Base-by-base conservation (phyloP, 2,797 vertebrate genomes). In the Triplophysa yarkandensis region DNA sequence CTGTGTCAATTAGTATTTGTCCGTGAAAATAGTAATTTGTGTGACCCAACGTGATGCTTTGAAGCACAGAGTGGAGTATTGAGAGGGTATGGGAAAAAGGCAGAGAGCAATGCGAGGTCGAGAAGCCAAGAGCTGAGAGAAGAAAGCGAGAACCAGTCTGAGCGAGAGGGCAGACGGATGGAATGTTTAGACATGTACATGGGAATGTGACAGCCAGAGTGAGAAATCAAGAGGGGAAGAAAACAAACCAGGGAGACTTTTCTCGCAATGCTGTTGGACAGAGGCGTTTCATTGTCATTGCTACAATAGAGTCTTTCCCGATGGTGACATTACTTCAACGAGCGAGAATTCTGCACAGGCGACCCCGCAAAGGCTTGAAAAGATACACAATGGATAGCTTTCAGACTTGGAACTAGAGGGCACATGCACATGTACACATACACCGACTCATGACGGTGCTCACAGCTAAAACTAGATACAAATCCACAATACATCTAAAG, bases 271-370 rank as follows among this genome's bases (percentile, higher is more conserved):
- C 88, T 85, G 88, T 87, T 86, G 86, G 88, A 85, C 88, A 92
- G 89, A 92, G 91, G 90, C 90, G 88, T 90, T 91, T 91, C 92
- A 93, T 93, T 93, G 92, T 93, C 90, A 87, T 82, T 90, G 91
- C 90, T 87, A 93, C 92, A 93, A 93, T 93, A 93, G 91, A 85
- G 85, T 90, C 93, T 91, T 92, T 92, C 91, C 91, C 90, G 27
- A 92, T 87, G 87, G 88, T 91, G 90, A 91, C 91, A 95, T 98
- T 96, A 98, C 95, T 97, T 97, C 95, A 97, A 93, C 92, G 87
- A 88, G 92, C 89, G 95, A 91, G 96, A 97, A 97, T 98, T 95
- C 88, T 89, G 90, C 91, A 92, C 90, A 92, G 90, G 89, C 91
- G 91, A 94, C 92, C 92, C 89, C 83, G 90, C 82, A 8, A 81